phyloP scores from a whole-genome alignment of 2,113 vertebrate genomes.

The Abramis brama region DNA sequence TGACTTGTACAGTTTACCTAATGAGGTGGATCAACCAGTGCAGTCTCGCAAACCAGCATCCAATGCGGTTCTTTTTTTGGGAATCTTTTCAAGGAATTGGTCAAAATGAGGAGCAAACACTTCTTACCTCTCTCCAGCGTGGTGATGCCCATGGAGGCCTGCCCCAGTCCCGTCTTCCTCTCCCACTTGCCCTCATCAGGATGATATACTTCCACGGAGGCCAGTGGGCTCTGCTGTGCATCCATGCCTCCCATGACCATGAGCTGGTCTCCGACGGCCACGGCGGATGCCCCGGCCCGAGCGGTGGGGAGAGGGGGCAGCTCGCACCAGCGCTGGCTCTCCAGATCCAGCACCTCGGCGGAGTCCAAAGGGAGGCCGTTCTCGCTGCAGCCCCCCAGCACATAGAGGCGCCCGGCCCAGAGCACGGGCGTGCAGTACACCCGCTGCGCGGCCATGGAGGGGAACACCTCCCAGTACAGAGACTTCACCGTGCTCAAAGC shows the following conservation, averaged over 20 bases:
- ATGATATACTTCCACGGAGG: conserved; percentile 90
- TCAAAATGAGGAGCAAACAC: background rate
- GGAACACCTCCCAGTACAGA: conserved; percentile 89
- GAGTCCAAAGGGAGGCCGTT: conserved; percentile 85
- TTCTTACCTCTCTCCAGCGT: conserved; percentile 92
- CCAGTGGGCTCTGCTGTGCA: conserved; percentile 86
- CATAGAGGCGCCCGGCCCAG: conserved; percentile 87
- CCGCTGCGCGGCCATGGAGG: conserved; percentile 87
- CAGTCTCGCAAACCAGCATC: no score
- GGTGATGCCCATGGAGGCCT: conserved; percentile 94
- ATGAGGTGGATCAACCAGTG: no score
- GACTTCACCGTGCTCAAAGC: conserved; percentile 79
- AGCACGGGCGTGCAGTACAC: conserved; percentile 89
- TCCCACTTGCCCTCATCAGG: conserved; percentile 95
- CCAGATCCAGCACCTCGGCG: conserved; percentile 84
- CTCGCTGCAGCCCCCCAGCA: conserved; percentile 90
- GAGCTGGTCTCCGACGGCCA: conserved; percentile 82
- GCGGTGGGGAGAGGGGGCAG: conserved; percentile 86
- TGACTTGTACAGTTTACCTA: background rate
- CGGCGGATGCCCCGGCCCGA: conserved; percentile 86
- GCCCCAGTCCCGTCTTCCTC: conserved; percentile 84
- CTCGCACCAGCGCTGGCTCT: conserved; percentile 84
- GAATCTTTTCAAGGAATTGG: background rate
- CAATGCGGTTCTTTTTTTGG: background rate
- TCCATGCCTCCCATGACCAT: conserved; percentile 94